phyloP scores from a whole-genome alignment of 2,888 invertebrate genomes.

The Xylota sylvarum region DNA sequence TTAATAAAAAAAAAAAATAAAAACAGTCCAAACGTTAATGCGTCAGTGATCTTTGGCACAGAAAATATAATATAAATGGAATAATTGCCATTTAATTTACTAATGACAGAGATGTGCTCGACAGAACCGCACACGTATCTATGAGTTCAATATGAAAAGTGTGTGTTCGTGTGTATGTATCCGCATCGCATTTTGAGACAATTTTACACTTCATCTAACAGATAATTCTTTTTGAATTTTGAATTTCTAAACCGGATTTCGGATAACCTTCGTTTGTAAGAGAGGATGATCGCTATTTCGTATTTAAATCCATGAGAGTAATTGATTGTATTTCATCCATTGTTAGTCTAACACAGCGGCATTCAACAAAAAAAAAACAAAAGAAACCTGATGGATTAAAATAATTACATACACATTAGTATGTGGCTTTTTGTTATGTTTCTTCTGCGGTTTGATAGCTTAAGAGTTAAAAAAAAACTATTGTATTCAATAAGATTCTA shows the following conservation, averaged over 20 bases:
- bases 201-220: not conserved
- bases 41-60: constrained; percentile 64
- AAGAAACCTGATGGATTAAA: constrained; percentile 4
- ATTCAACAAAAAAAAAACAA: not conserved
- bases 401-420: not conserved
- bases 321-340: constrained; percentile 8
- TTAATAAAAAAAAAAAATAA: constrained; percentile 20
- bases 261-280: constrained; percentile 21
- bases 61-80: constrained; percentile 45
- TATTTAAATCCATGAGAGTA: constrained; percentile 14
- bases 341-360: constrained; percentile 7
- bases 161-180: not conserved
- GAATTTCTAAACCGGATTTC: constrained; percentile 37
- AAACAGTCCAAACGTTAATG: constrained; percentile 33
- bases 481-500: not conserved
- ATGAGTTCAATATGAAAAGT: not conserved
- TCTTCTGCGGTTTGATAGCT: not conserved
- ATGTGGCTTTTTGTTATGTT: not conserved
- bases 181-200: not conserved
- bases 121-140: not conserved
- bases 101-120: constrained; percentile 28
- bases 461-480: not conserved
- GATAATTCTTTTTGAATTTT: constrained; percentile 9
- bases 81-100: constrained; percentile 57
- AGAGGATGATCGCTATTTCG: constrained; percentile 33